Conservation (phyloP, 2,888 invertebrate genomes). For the Brachypalpus laphriformis region DNA sequence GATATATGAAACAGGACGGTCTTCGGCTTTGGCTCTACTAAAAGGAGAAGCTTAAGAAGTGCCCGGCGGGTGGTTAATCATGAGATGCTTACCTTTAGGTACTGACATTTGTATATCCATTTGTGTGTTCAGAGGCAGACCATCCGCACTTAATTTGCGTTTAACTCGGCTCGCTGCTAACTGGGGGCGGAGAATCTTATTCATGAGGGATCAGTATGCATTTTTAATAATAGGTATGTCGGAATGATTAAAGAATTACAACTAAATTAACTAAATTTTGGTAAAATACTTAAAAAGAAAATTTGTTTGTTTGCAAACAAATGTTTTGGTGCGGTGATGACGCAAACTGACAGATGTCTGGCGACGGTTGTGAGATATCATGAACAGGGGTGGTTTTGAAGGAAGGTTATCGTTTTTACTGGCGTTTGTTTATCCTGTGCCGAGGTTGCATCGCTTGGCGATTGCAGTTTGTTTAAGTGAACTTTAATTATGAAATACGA, state of each 20-base stretch:
- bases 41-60: background rate
- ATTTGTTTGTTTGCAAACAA: constrained; percentile 69
- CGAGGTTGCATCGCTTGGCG: no score
- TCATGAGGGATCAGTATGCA: constrained; percentile 12
- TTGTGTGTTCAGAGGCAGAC: background rate
- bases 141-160: constrained; percentile 7
- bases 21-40: constrained; percentile 77
- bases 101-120: constrained; percentile 49
- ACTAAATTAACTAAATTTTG: constrained; percentile 48
- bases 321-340: constrained; percentile 44
- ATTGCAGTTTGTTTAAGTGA: no score
- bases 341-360: constrained; percentile 50
- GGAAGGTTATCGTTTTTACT: background rate
- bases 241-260: constrained; percentile 1
- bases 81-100: constrained; percentile 40
- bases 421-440: background rate
- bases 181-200: background rate
- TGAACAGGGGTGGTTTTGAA: background rate
- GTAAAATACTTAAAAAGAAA: constrained; percentile 27
- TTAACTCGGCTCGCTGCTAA: background rate
- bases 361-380: background rate
- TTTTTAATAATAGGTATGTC: background rate
- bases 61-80: background rate
- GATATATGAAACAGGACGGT: constrained; percentile 81
- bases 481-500: no score